Base-by-base conservation (phyloP, 1,140 invertebrate genomes). In the Lethrus apterus region DNA sequence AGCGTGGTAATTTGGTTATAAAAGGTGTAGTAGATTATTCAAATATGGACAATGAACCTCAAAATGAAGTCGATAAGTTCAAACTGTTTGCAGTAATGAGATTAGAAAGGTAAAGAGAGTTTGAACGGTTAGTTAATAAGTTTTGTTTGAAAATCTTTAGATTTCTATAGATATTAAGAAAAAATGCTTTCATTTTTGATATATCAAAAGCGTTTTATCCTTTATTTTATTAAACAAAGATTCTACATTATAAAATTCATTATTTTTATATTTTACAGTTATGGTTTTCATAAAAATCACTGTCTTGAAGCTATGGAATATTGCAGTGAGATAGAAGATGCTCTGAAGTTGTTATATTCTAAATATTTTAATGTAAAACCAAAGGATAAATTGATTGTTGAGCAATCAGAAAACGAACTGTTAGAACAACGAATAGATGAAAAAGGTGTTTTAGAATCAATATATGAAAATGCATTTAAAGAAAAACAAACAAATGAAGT, bases 21-120 rank as follows among this genome's bases (percentile, higher is more conserved):
- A 80, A 80, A 67, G 80, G 81, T 79, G 78, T 71, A 83, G 76
- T 70, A 82, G 77, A 78, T 70, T 84, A 76, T 70, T 83, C 77
- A 4, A 52, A 70, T 47, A 64, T 64, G 23, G 72, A 73, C 57
- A 68, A 63, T 51, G 70, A 67, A 48, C 66, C 67, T 26, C 55
- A 70, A 43, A 69, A 69, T 20, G 70, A 76, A 26, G 71, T 75
- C 42, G 75, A 81, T 38, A 71, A 80, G 30, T 62, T 79, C 19
- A 76, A 76, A 60, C 70, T 77, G 54, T 86, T 81, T 71, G 83
- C 82, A 11, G 64, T 83, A 42, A 69, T 75, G 35, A 81, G 83
- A 62, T 66, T 87, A 48, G 77, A 83, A 68, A 81, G 72, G 74
- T 82, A 2, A 21, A 10, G 7, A 9, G 69, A 58, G 70, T 68